Evolutionary conservation across 2,113 vertebrate species (phyloP).

Genomic region (Parus major): DNA sequence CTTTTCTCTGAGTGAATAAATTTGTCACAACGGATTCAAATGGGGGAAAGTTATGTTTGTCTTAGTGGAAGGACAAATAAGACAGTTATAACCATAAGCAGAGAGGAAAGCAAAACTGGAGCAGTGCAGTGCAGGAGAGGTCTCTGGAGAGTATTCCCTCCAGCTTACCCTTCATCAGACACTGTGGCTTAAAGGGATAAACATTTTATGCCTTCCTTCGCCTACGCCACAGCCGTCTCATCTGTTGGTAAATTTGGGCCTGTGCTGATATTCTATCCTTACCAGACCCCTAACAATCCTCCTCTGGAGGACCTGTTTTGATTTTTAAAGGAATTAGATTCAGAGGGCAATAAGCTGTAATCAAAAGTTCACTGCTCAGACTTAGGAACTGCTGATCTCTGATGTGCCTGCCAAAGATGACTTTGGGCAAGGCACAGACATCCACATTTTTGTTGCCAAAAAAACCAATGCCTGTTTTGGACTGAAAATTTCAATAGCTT

Average conservation of each 20-base stretch:
- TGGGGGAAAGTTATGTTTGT: neutral
- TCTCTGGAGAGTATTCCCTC: neutral
- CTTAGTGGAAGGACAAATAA: neutral
- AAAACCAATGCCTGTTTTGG: neutral
- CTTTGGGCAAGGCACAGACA: neutral
- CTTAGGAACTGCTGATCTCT: neutral
- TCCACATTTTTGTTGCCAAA: neutral
- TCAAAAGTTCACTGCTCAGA: neutral
- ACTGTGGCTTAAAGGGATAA: conserved; percentile 20
- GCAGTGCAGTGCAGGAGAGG: neutral
- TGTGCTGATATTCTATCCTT: neutral
- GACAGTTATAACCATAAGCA: neutral
- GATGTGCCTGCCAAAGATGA: neutral
- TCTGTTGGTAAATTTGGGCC: neutral
- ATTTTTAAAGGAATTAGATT: conserved; percentile 17
- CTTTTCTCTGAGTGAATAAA: neutral
- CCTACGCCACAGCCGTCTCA: neutral
- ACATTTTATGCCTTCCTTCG: neutral
- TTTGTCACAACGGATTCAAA: neutral
- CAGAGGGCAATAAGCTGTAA: neutral
- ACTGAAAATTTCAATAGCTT: neutral
- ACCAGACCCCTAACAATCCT: neutral
- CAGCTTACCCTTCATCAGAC: neutral
- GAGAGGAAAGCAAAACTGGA: neutral
- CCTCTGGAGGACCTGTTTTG: neutral